Conservation (phyloP, 2,888 invertebrate genomes). For the Therioaphis trifolii region DNA sequence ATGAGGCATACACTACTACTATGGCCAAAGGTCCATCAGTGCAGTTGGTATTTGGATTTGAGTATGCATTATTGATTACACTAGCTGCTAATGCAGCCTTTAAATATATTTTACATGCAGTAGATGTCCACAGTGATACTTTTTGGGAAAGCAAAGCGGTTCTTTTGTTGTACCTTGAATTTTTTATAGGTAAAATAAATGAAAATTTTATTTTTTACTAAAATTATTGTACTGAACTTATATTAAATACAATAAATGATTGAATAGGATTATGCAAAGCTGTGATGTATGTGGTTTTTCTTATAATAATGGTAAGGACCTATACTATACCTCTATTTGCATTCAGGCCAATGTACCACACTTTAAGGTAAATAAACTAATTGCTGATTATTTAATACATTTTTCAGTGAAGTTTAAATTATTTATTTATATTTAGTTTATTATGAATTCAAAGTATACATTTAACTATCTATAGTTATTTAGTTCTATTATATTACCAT, state of each 20-base stretch:
- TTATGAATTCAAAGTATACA: too few relatives aligned
- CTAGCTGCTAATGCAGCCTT: conserved; percentile 92
- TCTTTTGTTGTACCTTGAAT: conserved; percentile 94
- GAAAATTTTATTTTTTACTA: not conserved
- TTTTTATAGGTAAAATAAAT: conserved; percentile 81
- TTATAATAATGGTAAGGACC: conserved; percentile 94
- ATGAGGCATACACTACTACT: conserved; percentile 93
- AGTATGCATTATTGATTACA: conserved; percentile 96
- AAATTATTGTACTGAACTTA: not conserved
- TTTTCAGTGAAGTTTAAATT: too few relatives aligned
- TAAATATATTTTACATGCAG: conserved; percentile 89
- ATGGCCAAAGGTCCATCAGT: conserved; percentile 94
- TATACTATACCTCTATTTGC: conserved; percentile 98
- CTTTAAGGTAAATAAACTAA: conserved; percentile 80
- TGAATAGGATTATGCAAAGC: conserved; percentile 75
- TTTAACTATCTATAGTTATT: too few relatives aligned
- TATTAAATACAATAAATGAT: not conserved
- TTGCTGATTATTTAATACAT: too few relatives aligned
- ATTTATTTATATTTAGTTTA: too few relatives aligned
- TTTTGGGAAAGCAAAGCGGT: conserved; percentile 99
- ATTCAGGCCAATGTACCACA: conserved; percentile 98
- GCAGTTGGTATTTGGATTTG: conserved; percentile 98
- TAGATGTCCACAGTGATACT: conserved; percentile 90
- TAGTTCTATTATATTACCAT: too few relatives aligned
- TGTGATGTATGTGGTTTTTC: conserved; percentile 88